Evolutionary conservation across 2,797 vertebrate genomes (phyloP).

Genomic region (Hybognathus amarus): DNA sequence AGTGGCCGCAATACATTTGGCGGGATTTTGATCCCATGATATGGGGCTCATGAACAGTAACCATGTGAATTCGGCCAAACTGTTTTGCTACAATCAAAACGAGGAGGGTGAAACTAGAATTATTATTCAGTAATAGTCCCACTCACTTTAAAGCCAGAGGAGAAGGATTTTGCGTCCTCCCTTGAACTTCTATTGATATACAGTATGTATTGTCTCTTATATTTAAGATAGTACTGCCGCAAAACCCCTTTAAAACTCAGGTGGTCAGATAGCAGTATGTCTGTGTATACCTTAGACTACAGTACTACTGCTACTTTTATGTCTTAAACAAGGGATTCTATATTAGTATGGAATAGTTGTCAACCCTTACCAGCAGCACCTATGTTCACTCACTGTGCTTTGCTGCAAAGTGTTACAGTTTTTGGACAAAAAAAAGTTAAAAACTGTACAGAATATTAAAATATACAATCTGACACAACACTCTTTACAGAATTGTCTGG

Average conservation of each 20-base stretch:
- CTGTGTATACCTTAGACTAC: background rate
- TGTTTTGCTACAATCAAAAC: background rate
- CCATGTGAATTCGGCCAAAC: too few relatives aligned
- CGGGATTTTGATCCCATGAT: too few relatives aligned
- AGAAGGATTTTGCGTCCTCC: background rate
- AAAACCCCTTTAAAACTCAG: too few relatives aligned
- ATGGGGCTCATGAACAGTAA: too few relatives aligned
- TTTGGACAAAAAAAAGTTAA: background rate
- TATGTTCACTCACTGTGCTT: background rate
- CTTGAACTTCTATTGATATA: too few relatives aligned
- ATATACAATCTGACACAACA: background rate
- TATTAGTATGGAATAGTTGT: background rate
- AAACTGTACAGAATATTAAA: background rate
- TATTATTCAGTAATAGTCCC: background rate
- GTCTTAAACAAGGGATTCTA: background rate
- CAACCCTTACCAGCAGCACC: background rate
- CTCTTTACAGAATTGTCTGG: conserved; percentile 82
- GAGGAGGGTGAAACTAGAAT: rapidly evolving
- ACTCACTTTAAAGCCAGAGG: background rate
- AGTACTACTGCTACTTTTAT: background rate
- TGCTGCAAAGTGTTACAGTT: background rate
- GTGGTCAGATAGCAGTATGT: too few relatives aligned
- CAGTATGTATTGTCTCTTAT: too few relatives aligned
- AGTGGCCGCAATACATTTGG: too few relatives aligned
- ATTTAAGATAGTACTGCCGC: too few relatives aligned